Percentiles rank a stretch among this genome's conserved stretches.
Evolutionary conservation across 2,888 invertebrate genomes (phyloP).

Genomic region (Xestia c-nigrum): DNA sequence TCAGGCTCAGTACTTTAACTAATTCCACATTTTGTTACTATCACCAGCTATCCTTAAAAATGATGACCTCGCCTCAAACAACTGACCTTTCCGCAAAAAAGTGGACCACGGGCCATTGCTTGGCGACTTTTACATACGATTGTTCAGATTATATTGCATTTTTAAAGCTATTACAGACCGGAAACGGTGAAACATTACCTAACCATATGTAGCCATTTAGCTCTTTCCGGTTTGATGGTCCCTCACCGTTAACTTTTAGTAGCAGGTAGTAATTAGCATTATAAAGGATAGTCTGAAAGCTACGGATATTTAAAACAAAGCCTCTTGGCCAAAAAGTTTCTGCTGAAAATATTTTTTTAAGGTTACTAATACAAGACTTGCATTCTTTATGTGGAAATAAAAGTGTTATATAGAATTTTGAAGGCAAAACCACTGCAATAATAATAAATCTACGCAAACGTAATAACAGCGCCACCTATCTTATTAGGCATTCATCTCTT

Average conservation of each 20-base stretch:
- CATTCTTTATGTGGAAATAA: neutral
- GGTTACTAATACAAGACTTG: neutral
- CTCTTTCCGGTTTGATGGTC: conserved; percentile 19
- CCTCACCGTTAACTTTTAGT: conserved; percentile 28
- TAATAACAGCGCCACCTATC: conserved; percentile 23
- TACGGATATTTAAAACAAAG: neutral
- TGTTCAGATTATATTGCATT: neutral
- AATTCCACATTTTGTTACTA: no score
- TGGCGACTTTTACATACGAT: neutral
- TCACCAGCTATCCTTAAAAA: neutral
- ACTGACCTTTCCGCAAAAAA: neutral
- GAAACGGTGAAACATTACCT: conserved; percentile 11
- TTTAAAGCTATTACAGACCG: neutral
- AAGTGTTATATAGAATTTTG: neutral
- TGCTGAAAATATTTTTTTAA: neutral
- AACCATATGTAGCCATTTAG: conserved; percentile 1
- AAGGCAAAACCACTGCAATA: neutral
- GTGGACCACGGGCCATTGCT: neutral
- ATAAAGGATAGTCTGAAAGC: neutral
- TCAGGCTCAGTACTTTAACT: neutral
- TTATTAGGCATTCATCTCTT: neutral
- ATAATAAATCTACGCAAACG: neutral
- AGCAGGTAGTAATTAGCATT: neutral
- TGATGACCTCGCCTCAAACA: neutral
- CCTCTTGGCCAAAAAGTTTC: neutral